Base-by-base conservation (phyloP, 2,113 vertebrate genomes). In the Actenoides hombroni region DNA sequence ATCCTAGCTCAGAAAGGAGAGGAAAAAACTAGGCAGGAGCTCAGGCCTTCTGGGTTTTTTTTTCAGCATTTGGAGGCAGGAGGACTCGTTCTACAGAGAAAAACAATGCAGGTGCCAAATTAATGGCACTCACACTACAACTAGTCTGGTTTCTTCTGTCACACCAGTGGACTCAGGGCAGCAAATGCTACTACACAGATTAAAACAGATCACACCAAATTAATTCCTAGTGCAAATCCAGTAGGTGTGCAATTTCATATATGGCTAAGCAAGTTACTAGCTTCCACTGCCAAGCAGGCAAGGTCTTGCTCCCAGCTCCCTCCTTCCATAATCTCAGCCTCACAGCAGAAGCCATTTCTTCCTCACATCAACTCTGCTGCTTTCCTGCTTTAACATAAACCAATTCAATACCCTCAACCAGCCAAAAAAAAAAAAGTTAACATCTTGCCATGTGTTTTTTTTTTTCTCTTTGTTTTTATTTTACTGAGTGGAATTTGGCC, bases 401-500 rank as follows among this genome's bases (percentile, higher is more conserved):
- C 13, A 79, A 61, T 56, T 65, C 57, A 83, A 76, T 29, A 57
- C 10, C 3, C 24, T 31, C 21, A 60, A 35, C 7, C 24, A 88
- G 60, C 4, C 7, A 70, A 23, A 54, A 73, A 64, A 54, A 40
- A 40, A 70, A 71, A 40, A 18, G 14, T 42, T 85, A 77, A 46
- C 16, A 56, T 60, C 21, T 76, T 91, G 77, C 53, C 65, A 92
- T 37, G 56, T 84, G 3, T 20, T 64, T n/a, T 61, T 19, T 40
- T 40, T 64, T 20, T 56, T 31, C 16, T 3, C 20, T 57, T 63
- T 83, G 54, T 65, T 82, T 71, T 60, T 59, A 14, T 74, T 63
- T 74, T 67, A 65, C 76, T 35, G 8, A 79, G 60, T 90, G 64
- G 86, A 95, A 97, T 92, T 96, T 93, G 73, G 90, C 56, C 51